Evolutionary conservation across 1,140 invertebrate genomes (phyloP), one percentile per base, ranked within the genome.

Genomic region (Doryteuthis pealeii): DNA sequence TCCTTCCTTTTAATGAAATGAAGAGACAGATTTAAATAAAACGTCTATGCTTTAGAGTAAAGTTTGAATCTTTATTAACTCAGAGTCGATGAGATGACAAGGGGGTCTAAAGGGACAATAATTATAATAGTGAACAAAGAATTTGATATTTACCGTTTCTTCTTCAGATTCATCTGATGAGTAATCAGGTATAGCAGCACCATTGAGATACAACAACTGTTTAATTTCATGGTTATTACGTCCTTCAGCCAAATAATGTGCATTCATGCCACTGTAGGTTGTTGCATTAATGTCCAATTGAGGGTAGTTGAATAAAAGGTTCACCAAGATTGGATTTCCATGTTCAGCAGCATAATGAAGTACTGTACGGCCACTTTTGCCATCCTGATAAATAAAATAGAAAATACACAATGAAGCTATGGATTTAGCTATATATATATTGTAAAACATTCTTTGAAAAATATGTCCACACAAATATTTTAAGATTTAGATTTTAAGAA

Each of bases 281-380:
- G 58, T 72, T 26, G 81, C 78, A 74, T 84, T 75, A 6, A 84
- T 45, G 31, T 79, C 71, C n/a, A 80, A 68, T 8, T 74, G 65
- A 8, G 31, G 71, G 1, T 75, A 49, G 15, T 58, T 32, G 6
- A 84, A 72, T 15, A 84, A 74, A 4, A 78, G 77, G n/a, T 77
- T 70, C 26, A 83, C 22, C 15, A 82, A 72, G 0, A 70, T 28
- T 28, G 35, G 73, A 72, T 84, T 77, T 14, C 80, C 76, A 31
- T 74, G 68, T 65, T 84, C 83, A 18, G 78, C 83, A 66, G 83
- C 82, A 72, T 83, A 77, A 74, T 84, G 83, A 15, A 84, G 78
- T 18, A 80, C 74, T 31, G 82, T 82, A 62, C 78, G 76, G 0
- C 83, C 83, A 77, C 82, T 82, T 62, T 82, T 83, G 18, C 81